A percentile compares a stretch with the other conserved stretches of the same genome.
These are phyloP conservation scores for Callosobruchus maculatus DNA, from an alignment of 2,888 invertebrate genomes.

Conservation along the genomic window DNA sequence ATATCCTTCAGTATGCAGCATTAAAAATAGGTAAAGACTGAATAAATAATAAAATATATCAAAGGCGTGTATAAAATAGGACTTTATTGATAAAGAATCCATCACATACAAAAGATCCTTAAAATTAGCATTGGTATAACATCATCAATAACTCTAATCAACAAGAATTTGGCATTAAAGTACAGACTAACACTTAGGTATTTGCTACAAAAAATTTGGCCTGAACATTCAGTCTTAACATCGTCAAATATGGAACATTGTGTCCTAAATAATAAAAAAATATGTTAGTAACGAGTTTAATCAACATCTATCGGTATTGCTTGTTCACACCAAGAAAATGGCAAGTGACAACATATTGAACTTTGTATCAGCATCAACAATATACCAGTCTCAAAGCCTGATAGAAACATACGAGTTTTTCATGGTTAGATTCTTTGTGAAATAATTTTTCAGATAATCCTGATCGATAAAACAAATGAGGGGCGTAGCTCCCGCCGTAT, in stretches of 20 bases:
- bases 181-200: not conserved
- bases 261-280: not conserved
- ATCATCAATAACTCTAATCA: slow-evolving; percentile 8
- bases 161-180: not conserved
- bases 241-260: not conserved
- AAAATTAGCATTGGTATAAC: slow-evolving; percentile 24
- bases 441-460: too few species aligned
- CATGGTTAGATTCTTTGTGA: too few species aligned
- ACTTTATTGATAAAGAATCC: slow-evolving; percentile 20
- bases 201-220: not conserved
- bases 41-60: not conserved
- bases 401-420: too few species aligned
- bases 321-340: too few species aligned
- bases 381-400: too few species aligned
- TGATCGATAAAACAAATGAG: too few species aligned
- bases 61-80: slow-evolving; percentile 15
- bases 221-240: not conserved
- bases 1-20: not conserved
- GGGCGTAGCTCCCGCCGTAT: too few species aligned
- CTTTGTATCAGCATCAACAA: too few species aligned
- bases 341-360: too few species aligned
- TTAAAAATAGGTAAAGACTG: not conserved
- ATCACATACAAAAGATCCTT: slow-evolving; percentile 15
- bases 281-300: not conserved
- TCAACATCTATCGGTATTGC: not conserved